These are phyloP conservation scores for Paelopatides confundens DNA, from an alignment of 53 echinoderm and acorn worm genomes.

Conservation along the genomic window DNA sequence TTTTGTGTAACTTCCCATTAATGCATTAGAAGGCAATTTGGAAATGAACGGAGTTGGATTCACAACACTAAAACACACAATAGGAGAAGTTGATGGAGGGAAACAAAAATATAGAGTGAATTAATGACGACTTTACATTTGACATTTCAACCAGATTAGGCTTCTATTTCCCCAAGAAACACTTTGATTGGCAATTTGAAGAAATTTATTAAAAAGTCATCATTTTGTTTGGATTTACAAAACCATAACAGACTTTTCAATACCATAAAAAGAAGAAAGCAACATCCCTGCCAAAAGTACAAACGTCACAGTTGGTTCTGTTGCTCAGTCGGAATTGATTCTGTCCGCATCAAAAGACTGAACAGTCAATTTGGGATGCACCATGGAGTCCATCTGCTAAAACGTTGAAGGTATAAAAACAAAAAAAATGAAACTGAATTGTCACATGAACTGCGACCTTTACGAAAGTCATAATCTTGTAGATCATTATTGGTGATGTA, in stretches of 20 bases:
- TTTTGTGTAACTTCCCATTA: no score
- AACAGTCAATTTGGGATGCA: constrained; percentile 52
- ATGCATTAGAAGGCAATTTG: no score
- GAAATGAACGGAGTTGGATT: no score
- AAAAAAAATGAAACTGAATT: not conserved
- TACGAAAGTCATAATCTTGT: not conserved
- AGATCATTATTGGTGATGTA: not conserved
- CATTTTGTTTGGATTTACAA: not conserved
- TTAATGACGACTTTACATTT: not conserved
- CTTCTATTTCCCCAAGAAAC: not conserved
- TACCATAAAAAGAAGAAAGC: not conserved
- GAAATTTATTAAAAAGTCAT: not conserved
- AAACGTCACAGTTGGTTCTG: constrained; percentile 74
- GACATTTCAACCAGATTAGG: not conserved
- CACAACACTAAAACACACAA: no score
- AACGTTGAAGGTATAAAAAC: not conserved
- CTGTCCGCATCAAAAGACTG: constrained; percentile 57
- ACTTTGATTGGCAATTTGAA: not conserved
- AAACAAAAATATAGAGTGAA: no score
- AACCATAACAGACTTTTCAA: not conserved
- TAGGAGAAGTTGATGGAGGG: no score
- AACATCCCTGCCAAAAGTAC: constrained; percentile 41
- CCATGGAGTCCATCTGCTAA: constrained; percentile 62
- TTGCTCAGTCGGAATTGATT: constrained; percentile 75
- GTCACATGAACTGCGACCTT: not conserved